A percentile compares a stretch with the other conserved stretches of the same genome.
Evolutionary conservation across 2,888 invertebrate species (phyloP).

Genomic region (Rhagophthalmus giganteus): DNA sequence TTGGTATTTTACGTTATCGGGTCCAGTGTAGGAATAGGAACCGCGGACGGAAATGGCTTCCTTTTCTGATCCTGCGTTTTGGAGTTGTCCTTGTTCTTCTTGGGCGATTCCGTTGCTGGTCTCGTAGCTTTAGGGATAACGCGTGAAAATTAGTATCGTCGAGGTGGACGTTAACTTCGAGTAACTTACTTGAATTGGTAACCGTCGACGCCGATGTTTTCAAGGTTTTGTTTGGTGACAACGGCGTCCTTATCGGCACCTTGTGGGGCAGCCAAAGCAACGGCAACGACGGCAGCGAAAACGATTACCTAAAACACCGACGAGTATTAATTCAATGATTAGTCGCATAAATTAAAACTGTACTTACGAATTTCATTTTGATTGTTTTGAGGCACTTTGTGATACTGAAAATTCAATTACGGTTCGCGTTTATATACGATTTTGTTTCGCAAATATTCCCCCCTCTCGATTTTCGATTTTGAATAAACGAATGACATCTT

Average conservation of each 20-base stretch:
- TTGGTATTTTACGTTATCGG: constrained; percentile 65
- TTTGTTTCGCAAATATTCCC: too few species aligned
- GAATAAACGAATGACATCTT: too few species aligned
- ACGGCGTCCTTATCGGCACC: constrained; percentile 58
- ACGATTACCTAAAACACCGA: constrained; percentile 30
- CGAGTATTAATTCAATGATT: too few species aligned
- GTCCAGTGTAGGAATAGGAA: constrained; percentile 63
- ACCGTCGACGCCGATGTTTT: constrained; percentile 60
- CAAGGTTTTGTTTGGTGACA: constrained; percentile 63
- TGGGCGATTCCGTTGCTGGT: constrained; percentile 67
- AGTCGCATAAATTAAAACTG: too few species aligned
- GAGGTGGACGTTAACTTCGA: constrained; percentile 37
- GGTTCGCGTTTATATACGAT: too few species aligned
- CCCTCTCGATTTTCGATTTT: too few species aligned
- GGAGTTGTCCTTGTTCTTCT: constrained; percentile 63
- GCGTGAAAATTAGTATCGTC: constrained; percentile 39
- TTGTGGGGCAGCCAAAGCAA: constrained; percentile 42
- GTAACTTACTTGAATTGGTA: constrained; percentile 49
- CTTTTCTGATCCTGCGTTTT: constrained; percentile 67
- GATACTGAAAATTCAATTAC: too few species aligned
- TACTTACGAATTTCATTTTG: constrained; percentile 34
- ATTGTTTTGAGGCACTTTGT: too few species aligned
- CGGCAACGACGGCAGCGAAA: constrained; percentile 35
- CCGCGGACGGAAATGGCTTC: constrained; percentile 66
- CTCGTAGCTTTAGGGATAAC: constrained; percentile 58